Evolutionary conservation across 2,113 vertebrate species (phyloP).

Genomic region (Merops nubicus): DNA sequence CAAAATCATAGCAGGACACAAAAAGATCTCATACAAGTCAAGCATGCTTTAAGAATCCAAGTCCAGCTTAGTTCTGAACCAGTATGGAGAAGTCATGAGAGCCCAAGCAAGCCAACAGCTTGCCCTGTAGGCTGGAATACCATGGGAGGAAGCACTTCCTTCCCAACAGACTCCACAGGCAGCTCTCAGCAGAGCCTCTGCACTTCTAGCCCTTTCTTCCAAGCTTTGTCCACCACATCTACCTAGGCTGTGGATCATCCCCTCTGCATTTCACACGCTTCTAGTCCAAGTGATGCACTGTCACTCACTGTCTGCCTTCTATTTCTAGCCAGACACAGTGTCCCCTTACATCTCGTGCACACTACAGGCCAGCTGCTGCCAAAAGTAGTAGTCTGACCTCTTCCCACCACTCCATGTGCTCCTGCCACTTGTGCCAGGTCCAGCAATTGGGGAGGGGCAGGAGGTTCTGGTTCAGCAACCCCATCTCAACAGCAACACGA

Average conservation of each 20-base stretch:
- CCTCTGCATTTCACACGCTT: rapidly evolving
- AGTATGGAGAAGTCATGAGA: background rate
- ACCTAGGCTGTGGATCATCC: background rate
- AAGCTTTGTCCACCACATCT: background rate
- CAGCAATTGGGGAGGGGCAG: background rate
- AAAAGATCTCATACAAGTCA: background rate
- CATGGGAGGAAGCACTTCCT: no score
- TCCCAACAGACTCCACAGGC: no score
- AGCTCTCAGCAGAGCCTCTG: no score
- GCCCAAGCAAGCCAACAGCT: background rate
- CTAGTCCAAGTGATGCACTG: background rate
- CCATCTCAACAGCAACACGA: background rate
- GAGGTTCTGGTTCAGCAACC: background rate
- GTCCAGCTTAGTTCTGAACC: background rate
- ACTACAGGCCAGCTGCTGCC: background rate
- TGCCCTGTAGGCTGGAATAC: background rate
- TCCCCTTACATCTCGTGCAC: background rate
- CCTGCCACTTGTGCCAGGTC: background rate
- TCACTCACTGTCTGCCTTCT: background rate
- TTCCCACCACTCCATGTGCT: background rate
- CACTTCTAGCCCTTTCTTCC: background rate
- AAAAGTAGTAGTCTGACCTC: background rate
- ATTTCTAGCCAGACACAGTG: background rate
- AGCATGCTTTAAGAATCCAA: background rate
- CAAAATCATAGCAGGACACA: background rate